A percentile compares a stretch with the other conserved stretches of the same genome.
Conservation (phyloP, 2,888 invertebrate species). For the Ophioninae sp. region DNA sequence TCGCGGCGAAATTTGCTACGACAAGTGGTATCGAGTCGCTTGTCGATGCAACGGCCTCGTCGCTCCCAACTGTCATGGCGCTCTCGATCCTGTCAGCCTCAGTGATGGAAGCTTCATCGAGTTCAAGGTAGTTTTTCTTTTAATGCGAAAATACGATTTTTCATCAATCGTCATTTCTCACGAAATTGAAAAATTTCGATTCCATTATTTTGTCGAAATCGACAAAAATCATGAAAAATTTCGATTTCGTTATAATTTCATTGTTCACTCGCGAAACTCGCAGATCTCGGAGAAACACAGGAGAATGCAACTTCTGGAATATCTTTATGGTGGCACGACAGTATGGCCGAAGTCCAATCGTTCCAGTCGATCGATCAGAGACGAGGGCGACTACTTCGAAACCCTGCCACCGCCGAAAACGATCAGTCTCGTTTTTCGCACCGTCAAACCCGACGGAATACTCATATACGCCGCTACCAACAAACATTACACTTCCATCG, state of each 20-base stretch:
- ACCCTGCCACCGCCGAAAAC: conserved; percentile 85
- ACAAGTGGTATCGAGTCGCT: conserved; percentile 90
- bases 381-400: conserved; percentile 66
- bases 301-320: conserved; percentile 92
- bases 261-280: neutral
- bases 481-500: conserved; percentile 92
- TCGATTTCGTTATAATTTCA: neutral
- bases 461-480: conserved; percentile 94
- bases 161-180: no score
- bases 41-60: conserved; percentile 88
- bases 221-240: no score
- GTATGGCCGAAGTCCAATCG: conserved; percentile 83
- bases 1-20: conserved; percentile 88
- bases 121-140: conserved; percentile 81
- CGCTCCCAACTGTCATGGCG: conserved; percentile 90
- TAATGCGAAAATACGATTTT: no score
- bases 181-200: no score
- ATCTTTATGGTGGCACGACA: conserved; percentile 88
- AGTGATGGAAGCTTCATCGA: conserved; percentile 90
- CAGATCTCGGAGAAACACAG: conserved; percentile 91
- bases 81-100: conserved; percentile 90
- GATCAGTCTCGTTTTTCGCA: conserved; percentile 91
- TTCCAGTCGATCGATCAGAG: conserved; percentile 67
- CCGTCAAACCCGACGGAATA: conserved; percentile 89
- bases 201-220: no score